Evolutionary conservation across 2,797 vertebrate species (phyloP).

Genomic region (Pipistrellus pygmaeus): DNA sequence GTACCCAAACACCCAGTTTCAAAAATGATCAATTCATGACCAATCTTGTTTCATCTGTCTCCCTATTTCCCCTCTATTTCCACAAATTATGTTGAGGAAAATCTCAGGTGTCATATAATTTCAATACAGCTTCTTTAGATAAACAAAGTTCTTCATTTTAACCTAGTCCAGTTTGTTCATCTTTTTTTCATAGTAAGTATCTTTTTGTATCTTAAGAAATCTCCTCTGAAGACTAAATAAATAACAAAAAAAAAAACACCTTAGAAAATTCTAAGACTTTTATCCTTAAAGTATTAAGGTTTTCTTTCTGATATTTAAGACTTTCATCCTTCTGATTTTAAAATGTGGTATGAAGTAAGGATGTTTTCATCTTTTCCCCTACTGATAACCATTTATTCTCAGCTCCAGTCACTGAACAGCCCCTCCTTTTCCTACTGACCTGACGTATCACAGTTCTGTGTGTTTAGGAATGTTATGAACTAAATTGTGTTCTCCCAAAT

Average conservation of each 20-base stretch:
- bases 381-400: slow-evolving; percentile 8
- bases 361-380: slow-evolving; percentile 4
- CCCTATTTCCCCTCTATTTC: neutral
- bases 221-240: slow-evolving; percentile 1
- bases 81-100: slow-evolving; percentile 1
- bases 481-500: neutral
- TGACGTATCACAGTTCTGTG: neutral
- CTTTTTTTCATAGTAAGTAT: neutral
- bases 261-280: neutral
- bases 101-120: neutral
- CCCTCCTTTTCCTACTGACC: neutral
- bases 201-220: neutral
- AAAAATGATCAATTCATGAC: neutral
- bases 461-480: neutral
- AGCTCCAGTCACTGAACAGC: neutral
- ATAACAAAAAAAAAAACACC: neutral
- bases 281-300: neutral
- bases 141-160: slow-evolving; percentile 20
- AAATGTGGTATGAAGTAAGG: neutral
- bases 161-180: neutral
- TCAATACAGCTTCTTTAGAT: neutral
- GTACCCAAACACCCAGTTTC: neutral
- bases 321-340: neutral
- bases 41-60: neutral
- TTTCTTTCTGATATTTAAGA: slow-evolving; percentile 24